Evolutionary conservation across 2,888 invertebrate genomes (phyloP).

Genomic region (Mimumesa dahlbomi): DNA sequence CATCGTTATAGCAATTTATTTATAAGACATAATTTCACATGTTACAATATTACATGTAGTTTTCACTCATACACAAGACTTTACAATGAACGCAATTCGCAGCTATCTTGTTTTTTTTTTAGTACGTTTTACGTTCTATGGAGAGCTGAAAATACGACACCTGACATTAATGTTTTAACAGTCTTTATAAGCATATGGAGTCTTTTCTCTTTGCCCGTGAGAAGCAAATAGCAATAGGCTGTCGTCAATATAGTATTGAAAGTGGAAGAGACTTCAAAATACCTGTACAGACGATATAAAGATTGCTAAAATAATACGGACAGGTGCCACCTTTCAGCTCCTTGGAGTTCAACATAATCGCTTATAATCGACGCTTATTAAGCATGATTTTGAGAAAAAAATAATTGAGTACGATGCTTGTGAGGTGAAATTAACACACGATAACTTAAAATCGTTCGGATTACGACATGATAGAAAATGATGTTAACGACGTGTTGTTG

Average conservation of each 20-base stretch:
- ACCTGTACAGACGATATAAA: too few species aligned
- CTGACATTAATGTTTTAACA: too few species aligned
- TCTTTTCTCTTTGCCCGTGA: too few species aligned
- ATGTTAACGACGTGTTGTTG: neutral
- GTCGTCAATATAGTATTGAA: too few species aligned
- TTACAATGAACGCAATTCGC: slow-evolving; percentile 31
- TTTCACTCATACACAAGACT: slow-evolving; percentile 50
- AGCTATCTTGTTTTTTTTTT: slow-evolving; percentile 2
- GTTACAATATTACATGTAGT: slow-evolving; percentile 70
- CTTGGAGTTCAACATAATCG: too few species aligned
- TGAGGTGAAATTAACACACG: neutral
- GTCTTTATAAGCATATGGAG: too few species aligned
- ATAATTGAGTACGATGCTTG: neutral
- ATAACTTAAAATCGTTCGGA: slow-evolving; percentile 15
- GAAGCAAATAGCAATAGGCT: too few species aligned
- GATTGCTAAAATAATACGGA: too few species aligned
- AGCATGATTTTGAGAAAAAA: slow-evolving; percentile 12
- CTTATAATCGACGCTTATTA: slow-evolving; percentile 18
- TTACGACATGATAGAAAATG: slow-evolving; percentile 10
- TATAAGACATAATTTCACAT: slow-evolving; percentile 67
- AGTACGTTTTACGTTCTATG: slow-evolving; percentile 19
- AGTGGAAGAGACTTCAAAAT: too few species aligned
- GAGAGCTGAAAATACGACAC: too few species aligned
- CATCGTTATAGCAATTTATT: slow-evolving; percentile 66
- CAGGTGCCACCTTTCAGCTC: too few species aligned